phyloP scores from a whole-genome alignment of 2,113 vertebrate genomes.

The Barnardius zonarius region DNA sequence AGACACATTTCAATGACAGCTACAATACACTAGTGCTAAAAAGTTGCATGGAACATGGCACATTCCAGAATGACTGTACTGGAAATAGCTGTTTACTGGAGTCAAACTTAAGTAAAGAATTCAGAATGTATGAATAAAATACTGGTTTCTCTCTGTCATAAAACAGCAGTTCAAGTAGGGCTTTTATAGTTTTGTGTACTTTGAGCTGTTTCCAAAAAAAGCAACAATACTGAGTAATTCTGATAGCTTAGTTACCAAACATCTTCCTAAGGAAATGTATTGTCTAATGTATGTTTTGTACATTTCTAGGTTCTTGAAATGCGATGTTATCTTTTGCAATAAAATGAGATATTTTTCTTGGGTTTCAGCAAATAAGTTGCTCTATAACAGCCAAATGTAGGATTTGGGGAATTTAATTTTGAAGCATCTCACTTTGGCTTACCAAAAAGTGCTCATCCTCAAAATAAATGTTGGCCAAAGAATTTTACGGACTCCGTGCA shows the following conservation, averaged over 20 bases:
- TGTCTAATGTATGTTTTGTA: conserved; percentile 56
- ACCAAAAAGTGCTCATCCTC: background rate
- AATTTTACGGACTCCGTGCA: background rate
- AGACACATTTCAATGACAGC: background rate
- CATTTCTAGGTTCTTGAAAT: conserved; percentile 71
- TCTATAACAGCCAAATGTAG: background rate
- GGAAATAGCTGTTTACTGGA: conserved; percentile 38
- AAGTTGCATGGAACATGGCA: conserved; percentile 10
- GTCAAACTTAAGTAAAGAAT: background rate
- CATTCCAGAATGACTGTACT: conserved; percentile 18
- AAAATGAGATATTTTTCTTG: conserved; percentile 43
- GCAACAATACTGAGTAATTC: background rate
- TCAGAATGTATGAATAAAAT: background rate
- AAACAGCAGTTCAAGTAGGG: conserved; percentile 10
- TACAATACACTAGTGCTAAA: conserved; percentile 22
- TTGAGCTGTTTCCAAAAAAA: background rate
- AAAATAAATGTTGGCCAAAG: background rate
- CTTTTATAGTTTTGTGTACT: background rate
- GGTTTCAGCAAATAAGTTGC: background rate
- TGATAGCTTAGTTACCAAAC: conserved; percentile 30
- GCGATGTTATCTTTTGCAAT: conserved; percentile 71
- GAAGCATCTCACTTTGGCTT: background rate
- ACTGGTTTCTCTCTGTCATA: background rate
- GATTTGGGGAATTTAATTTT: background rate
- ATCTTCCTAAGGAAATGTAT: conserved; percentile 43